Evolutionary conservation across 2,797 vertebrate genomes (phyloP).

Genomic region (Micropoecilia bifurca): DNA sequence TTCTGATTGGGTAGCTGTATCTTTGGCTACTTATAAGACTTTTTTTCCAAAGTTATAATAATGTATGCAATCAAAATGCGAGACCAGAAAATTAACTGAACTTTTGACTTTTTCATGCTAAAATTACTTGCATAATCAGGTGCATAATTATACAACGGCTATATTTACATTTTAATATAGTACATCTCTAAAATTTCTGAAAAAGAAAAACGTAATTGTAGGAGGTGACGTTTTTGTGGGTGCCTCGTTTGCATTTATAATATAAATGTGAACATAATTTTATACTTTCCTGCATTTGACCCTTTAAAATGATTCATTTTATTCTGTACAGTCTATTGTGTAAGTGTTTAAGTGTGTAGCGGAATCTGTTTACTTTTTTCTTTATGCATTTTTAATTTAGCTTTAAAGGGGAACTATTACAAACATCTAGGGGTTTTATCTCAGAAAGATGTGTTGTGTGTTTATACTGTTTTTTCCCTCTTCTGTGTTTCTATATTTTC

Average conservation of each 20-base stretch:
- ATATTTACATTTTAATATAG: neutral
- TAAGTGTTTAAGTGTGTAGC: neutral
- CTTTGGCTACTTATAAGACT: neutral
- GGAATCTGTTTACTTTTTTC: neutral
- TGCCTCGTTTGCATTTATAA: neutral
- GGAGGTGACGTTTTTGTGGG: neutral
- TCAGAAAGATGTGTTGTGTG: neutral
- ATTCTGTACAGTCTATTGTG: neutral
- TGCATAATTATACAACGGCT: neutral
- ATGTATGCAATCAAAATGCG: neutral
- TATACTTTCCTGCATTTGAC: neutral
- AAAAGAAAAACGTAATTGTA: neutral
- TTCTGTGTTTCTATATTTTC: neutral
- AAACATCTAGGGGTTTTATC: neutral
- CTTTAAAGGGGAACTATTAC: neutral
- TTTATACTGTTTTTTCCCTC: neutral
- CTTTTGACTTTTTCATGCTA: neutral
- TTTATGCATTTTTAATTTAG: neutral
- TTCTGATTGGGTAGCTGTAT: neutral
- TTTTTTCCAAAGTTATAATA: neutral
- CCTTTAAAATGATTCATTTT: neutral
- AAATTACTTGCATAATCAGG: neutral
- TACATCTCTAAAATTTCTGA: neutral
- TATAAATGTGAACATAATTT: neutral
- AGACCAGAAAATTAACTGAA: neutral